A percentile compares a stretch with the other conserved stretches of the same genome.
Conservation (phyloP, 1,140 invertebrate species). For the Caenorhabditis tropicalis region DNA sequence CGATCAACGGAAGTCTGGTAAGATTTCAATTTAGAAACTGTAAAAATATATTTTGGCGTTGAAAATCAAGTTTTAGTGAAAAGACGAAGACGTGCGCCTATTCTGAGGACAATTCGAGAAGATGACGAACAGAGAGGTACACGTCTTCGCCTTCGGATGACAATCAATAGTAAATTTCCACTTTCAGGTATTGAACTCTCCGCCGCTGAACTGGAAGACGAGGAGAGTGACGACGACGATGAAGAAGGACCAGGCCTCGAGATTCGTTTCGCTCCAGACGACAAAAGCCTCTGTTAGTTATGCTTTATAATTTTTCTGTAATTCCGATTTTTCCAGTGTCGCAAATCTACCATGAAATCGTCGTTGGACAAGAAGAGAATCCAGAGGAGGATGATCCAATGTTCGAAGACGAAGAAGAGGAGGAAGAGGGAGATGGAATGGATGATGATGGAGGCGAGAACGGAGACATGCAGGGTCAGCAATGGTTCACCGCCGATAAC, state of each 20-base stretch:
- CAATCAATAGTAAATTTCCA: not conserved
- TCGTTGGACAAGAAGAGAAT: not conserved
- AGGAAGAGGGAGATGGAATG: not conserved
- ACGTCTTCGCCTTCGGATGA: slow-evolving; percentile 27
- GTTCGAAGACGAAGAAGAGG: not conserved
- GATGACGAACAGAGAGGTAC: slow-evolving; percentile 38
- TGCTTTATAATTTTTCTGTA: not conserved
- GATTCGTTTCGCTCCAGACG: slow-evolving; percentile 12
- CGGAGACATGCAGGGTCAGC: not conserved
- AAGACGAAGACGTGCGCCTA: slow-evolving; percentile 39
- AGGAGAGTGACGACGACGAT: not conserved
- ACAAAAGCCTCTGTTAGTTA: not conserved
- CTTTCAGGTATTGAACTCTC: slow-evolving; percentile 10
- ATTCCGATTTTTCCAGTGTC: not conserved
- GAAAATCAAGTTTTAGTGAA: not conserved
- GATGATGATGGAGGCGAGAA: not conserved
- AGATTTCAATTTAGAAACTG: not conserved
- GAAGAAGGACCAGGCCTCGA: not conserved
- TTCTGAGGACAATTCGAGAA: slow-evolving; percentile 27
- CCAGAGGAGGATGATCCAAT: slow-evolving; percentile 26
- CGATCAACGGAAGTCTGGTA: slow-evolving; percentile 76
- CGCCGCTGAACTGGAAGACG: slow-evolving; percentile 1
- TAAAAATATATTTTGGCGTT: not conserved
- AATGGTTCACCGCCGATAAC: slow-evolving; percentile 26
- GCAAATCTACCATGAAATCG: not conserved